Evolutionary conservation across 2,888 invertebrate species (phyloP), one percentile per base, ranked within the genome.

Genomic region (Pammene aurita): DNA sequence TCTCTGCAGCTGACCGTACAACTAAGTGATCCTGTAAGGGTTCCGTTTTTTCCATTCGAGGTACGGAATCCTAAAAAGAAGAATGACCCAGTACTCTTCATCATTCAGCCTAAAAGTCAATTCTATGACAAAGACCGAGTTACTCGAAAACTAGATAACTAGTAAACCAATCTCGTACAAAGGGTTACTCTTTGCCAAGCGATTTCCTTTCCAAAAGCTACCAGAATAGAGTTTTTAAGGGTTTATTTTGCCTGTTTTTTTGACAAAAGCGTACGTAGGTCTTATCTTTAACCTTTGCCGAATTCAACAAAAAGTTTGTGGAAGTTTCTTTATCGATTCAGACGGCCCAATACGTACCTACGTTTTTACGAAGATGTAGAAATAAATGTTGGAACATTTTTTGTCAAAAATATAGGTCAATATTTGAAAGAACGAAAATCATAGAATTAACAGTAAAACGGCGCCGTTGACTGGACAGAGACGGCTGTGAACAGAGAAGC

Each of bases 211-310:
- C 11, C 18, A 0, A 9, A 50, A 14, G 4, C 11, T 7, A 5
- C 26, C 0, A 34, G 14, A 14, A n/a, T 16, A 14, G 10, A 7
- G 48, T 5, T 16, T 38, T 16, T 41, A 64, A 35, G 55, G 60
- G 41, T 13, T 14, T 13, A 34, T 65, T 60, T 64, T 9, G 34
- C 2, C 0, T 46, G 54, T n/a, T 1, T 10, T 11, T 41, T 58
- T 46, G 44, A 60, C 57, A 69, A 69, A 64, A 42, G 54, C 62
- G 38, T 46, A 56, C 65, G 63, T 68, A 67, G 16, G 81, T 83
- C 85, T 86, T 84, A 86, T 85, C 84, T 89, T 88, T 85, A 89
- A 85, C 88, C 86, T 86, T 83, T 26, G 78, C 77, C 78, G 80
- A 83, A 82, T 82, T 78, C 81, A 80, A 84, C 83, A 84, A 85